Percentiles rank a stretch among this genome's conserved stretches.
phyloP scores from a whole-genome alignment of 1,140 invertebrate species.

The Drosophila cardini region DNA sequence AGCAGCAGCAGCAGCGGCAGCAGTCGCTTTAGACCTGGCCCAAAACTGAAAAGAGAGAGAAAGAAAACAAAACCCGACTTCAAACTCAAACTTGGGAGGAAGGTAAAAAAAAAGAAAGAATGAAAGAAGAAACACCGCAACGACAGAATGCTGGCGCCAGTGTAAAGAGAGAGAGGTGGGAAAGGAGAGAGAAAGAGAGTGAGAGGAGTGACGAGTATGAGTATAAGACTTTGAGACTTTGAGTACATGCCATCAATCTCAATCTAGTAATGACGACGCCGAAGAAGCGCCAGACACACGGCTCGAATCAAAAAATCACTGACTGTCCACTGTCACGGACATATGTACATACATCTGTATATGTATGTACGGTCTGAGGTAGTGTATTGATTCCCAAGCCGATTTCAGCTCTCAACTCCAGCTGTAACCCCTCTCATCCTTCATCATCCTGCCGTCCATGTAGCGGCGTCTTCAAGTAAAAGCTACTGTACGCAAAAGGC shows the following conservation, averaged over 20 bases:
- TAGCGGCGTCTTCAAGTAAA: constrained; percentile 37
- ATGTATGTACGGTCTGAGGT: background rate
- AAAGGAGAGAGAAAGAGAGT: background rate
- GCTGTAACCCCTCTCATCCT: constrained; percentile 9
- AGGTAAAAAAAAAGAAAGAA: constrained; percentile 11
- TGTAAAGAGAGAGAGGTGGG: background rate
- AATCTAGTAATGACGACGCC: constrained; percentile 77
- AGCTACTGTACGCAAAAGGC: constrained; percentile 56
- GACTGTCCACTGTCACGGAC: constrained; percentile 33
- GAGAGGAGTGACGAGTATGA: constrained; percentile 18
- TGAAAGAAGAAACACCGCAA: constrained; percentile 17
- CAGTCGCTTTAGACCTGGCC: constrained; percentile 33
- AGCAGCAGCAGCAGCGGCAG: background rate
- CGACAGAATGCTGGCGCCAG: constrained; percentile 43
- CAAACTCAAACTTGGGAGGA: background rate
- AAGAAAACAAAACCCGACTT: background rate
- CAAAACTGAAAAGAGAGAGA: background rate
- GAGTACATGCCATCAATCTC: constrained; percentile 76
- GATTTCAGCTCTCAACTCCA: constrained; percentile 11
- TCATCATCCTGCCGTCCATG: background rate
- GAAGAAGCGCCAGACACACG: constrained; percentile 65
- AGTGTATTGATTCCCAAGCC: constrained; percentile 52
- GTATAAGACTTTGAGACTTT: constrained; percentile 12
- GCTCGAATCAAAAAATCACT: constrained; percentile 42
- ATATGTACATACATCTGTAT: background rate